Percentiles rank a stretch among this genome's conserved stretches.
Conservation (phyloP, 2,888 invertebrate genomes). For the Glaucopsyche alexis region DNA sequence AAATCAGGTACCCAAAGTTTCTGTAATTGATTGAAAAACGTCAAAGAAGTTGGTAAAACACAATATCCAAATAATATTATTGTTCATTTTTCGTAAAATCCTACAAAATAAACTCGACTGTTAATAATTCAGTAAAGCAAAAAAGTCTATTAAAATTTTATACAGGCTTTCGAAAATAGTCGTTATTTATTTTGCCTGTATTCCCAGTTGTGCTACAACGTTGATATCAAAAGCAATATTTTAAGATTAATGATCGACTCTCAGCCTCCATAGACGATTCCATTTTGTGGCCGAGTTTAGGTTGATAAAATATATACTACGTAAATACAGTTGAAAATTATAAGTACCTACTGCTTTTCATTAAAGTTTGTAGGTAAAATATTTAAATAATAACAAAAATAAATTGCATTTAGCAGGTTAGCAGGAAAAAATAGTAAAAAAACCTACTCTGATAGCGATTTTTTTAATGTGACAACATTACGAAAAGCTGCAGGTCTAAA, state of each 20-base stretch:
- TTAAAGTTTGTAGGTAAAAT: not conserved
- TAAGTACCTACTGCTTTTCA: not conserved
- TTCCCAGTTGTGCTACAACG: not conserved
- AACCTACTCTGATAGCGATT: too few relatives aligned
- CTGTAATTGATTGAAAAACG: too few relatives aligned
- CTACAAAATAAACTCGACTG: not conserved
- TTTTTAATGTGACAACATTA: too few relatives aligned
- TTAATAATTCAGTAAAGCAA: not conserved
- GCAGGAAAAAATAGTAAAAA: too few relatives aligned
- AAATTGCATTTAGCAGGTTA: too few relatives aligned
- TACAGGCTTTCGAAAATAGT: not conserved
- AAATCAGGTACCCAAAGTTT: too few relatives aligned
- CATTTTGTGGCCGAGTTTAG: constrained; percentile 31
- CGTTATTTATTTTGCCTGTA: not conserved
- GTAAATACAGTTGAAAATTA: not conserved
- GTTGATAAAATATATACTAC: not conserved
- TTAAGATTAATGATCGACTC: constrained; percentile 41
- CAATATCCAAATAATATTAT: too few relatives aligned
- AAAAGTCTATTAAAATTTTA: not conserved
- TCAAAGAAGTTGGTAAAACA: too few relatives aligned
- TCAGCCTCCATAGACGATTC: constrained; percentile 28
- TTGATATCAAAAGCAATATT: constrained; percentile 41
- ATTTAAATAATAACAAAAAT: not conserved
- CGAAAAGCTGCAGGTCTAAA: too few relatives aligned
- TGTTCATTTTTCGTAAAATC: not conserved